These are phyloP conservation scores for Miichthys miiuy DNA, from an alignment of 2,797 vertebrate genomes.

Conservation along the genomic window DNA sequence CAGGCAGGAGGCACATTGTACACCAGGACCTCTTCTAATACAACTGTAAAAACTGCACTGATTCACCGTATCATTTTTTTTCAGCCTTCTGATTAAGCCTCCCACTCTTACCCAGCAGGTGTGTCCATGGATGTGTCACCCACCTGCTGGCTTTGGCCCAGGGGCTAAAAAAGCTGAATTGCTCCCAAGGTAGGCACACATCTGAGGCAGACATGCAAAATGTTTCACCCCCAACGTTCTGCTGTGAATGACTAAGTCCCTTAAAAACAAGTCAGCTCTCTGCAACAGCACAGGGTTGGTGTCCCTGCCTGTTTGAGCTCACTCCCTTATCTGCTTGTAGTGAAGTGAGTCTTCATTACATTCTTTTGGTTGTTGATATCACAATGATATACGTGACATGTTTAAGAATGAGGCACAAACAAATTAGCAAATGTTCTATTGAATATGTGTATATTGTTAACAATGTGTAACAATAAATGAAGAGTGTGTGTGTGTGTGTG, in stretches of 20 bases:
- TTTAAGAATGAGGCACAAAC: too few relatives aligned
- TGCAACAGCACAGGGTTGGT: slow-evolving; percentile 11
- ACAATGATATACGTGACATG: too few relatives aligned
- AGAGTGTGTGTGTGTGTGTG: too few relatives aligned
- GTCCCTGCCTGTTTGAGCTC: slow-evolving; percentile 17
- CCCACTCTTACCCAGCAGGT: slow-evolving; percentile 58
- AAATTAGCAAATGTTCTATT: too few relatives aligned
- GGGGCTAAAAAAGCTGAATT: slow-evolving; percentile 42
- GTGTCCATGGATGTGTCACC: slow-evolving; percentile 53
- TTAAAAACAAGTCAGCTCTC: slow-evolving; percentile 44
- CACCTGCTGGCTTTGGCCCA: slow-evolving; percentile 56
- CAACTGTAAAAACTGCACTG: slow-evolving; percentile 45
- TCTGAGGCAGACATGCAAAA: slow-evolving; percentile 40
- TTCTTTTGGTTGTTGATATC: too few relatives aligned
- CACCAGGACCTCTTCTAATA: slow-evolving; percentile 39
- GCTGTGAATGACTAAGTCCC: slow-evolving; percentile 44
- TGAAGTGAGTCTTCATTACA: too few relatives aligned
- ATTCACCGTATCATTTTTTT: slow-evolving; percentile 44
- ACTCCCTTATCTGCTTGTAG: slow-evolving; percentile 34
- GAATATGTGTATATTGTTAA: too few relatives aligned
- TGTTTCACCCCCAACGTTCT: slow-evolving; percentile 27
- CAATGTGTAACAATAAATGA: too few relatives aligned
- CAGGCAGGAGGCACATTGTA: slow-evolving; percentile 33
- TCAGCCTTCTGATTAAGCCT: slow-evolving; percentile 55
- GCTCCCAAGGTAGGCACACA: slow-evolving; percentile 38